Percentiles rank a stretch among this genome's conserved stretches.
phyloP scores from a whole-genome alignment of 2,113 vertebrate genomes.

The Danionella cerebrum region DNA sequence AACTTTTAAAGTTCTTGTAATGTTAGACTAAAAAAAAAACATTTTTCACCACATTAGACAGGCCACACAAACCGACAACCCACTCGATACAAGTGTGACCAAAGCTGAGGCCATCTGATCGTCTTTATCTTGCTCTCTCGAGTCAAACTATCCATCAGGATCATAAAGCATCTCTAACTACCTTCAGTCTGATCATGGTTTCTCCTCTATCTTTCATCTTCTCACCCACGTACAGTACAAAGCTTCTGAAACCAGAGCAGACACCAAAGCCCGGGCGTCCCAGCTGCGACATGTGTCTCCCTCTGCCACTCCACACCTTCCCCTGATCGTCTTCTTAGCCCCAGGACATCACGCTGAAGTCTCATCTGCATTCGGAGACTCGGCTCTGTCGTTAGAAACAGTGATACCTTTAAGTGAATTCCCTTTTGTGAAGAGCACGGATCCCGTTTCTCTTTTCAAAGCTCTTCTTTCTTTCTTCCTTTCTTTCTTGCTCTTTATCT shows the following conservation, averaged over 20 bases:
- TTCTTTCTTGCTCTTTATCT: neutral
- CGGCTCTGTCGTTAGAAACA: slow-evolving; percentile 48
- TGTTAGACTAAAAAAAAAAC: neutral
- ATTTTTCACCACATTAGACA: neutral
- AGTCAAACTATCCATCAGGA: slow-evolving; percentile 39
- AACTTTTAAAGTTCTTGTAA: too few relatives aligned
- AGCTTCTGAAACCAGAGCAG: slow-evolving; percentile 61
- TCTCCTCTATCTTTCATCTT: slow-evolving; percentile 48
- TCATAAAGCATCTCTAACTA: slow-evolving; percentile 52
- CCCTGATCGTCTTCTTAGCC: slow-evolving; percentile 55
- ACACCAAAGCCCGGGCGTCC: slow-evolving; percentile 60
- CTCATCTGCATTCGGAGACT: slow-evolving; percentile 57
- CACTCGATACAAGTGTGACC: neutral
- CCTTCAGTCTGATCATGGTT: slow-evolving; percentile 37
- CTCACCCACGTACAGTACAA: slow-evolving; percentile 46
- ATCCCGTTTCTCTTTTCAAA: slow-evolving; percentile 67
- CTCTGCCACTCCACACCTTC: slow-evolving; percentile 51
- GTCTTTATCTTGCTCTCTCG: slow-evolving; percentile 52
- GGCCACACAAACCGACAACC: neutral
- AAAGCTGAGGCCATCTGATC: slow-evolving; percentile 50
- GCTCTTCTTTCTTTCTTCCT: slow-evolving; percentile 44
- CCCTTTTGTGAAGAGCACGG: slow-evolving; percentile 53
- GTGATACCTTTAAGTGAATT: slow-evolving; percentile 53
- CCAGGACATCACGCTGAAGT: slow-evolving; percentile 50
- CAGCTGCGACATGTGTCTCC: slow-evolving; percentile 62